phyloP scores from a whole-genome alignment of 35 echinoderm and acorn worm species.

The Stichopus chloronotus region DNA sequence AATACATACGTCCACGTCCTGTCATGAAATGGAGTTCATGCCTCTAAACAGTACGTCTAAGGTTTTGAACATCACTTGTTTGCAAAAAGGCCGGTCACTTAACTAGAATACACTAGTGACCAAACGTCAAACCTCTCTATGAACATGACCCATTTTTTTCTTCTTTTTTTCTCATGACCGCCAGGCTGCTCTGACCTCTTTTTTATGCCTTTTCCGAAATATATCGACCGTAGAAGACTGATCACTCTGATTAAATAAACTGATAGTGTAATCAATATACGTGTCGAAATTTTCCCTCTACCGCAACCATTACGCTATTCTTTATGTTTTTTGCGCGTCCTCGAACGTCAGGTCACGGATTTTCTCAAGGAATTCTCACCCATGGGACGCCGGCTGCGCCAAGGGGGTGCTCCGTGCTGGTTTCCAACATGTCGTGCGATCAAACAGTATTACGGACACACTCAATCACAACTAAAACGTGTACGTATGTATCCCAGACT shows the following conservation, averaged over 20 bases:
- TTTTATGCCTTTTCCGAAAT: neutral
- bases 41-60: neutral
- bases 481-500: neutral
- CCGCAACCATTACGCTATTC: neutral
- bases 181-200: neutral
- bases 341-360: slow-evolving; percentile 17
- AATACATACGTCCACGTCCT: too few relatives aligned
- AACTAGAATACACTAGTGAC: neutral
- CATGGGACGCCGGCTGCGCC: slow-evolving; percentile 11
- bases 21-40: too few relatives aligned
- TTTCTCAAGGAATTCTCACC: neutral
- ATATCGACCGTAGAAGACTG: neutral
- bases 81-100: neutral
- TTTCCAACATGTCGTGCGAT: slow-evolving; percentile 7
- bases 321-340: neutral
- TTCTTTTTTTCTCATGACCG: neutral
- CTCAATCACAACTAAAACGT: neutral
- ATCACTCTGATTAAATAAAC: slow-evolving; percentile 44
- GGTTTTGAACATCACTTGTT: too few relatives aligned
- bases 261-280: slow-evolving; percentile 39
- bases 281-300: slow-evolving; percentile 2
- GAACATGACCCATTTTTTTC: neutral
- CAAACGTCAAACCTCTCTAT: neutral
- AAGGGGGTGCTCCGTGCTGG: slow-evolving; percentile 39
- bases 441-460: neutral